A percentile compares a stretch with the other conserved stretches of the same genome.
These are phyloP conservation scores for Lepilemur ruficaudatus DNA, from an alignment of 2,797 vertebrate genomes.

Conservation along the genomic window DNA sequence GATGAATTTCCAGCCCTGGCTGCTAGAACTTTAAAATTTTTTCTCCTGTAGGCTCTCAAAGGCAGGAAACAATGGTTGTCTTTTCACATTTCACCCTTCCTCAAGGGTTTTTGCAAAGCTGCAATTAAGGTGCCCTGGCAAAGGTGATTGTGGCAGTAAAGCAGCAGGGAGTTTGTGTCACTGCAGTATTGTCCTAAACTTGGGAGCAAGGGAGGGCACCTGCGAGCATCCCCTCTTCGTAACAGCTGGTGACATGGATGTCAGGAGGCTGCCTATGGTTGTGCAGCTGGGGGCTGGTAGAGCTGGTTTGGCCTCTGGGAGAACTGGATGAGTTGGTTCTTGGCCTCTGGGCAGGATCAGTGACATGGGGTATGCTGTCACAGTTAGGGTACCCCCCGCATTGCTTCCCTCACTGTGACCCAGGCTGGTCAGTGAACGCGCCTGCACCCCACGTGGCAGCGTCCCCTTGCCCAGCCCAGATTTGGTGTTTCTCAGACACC, in stretches of 20 bases:
- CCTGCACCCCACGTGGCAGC: not conserved
- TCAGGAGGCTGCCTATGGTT: not conserved
- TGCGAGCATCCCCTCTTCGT: not conserved
- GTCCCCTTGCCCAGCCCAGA: not conserved
- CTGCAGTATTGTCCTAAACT: not conserved
- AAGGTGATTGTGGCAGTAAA: not conserved
- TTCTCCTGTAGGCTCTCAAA: not conserved
- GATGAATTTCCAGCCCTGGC: not conserved
- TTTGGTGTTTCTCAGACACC: not conserved
- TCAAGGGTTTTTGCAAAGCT: not conserved
- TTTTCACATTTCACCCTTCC: slow-evolving; percentile 23
- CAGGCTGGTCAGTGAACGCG: not conserved
- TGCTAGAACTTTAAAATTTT: not conserved
- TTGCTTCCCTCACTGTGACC: fast-evolving
- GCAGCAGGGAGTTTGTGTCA: not conserved
- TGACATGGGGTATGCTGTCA: fast-evolving
- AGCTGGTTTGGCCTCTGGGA: not conserved
- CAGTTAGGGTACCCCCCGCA: not conserved
- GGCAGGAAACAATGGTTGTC: not conserved
- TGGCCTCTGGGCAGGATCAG: not conserved
- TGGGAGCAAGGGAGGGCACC: not conserved
- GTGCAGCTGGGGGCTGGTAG: not conserved
- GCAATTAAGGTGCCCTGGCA: not conserved
- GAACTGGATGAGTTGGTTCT: not conserved
- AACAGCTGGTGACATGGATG: not conserved